Evolutionary conservation across 2,113 vertebrate species (phyloP), one percentile per base, ranked within the genome.

Genomic region (Silurus glanis): DNA sequence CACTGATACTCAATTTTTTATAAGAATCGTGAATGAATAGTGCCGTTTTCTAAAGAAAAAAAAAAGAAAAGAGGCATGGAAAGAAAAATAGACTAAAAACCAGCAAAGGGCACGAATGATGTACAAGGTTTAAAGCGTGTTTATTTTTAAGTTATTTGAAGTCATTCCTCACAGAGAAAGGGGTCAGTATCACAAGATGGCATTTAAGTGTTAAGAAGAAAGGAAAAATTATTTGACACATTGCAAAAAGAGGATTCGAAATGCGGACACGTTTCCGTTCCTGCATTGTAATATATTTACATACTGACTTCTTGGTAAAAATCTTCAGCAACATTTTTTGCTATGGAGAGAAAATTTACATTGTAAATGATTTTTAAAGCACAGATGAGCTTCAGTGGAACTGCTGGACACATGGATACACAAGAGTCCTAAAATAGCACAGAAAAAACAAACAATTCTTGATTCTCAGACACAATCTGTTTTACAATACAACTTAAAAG

Each of bases 81-180:
- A 81, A 88, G 71, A 76, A 13, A 92, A 89, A 91, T 61, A 91
- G 78, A 59, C 55, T 72, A 88, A 90, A 93, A 90, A 80, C 80
- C 94, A 94, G 91, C 89, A 94, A 91, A 89, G 91, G 91, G 71
- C 90, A 78, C 87, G 84, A 88, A 91, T 87, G 91, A 82, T 76
- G 88, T 92, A 87, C 85, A 87, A 84, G 58, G 90, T 55, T 37
- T 45, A n/a, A 4, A 47, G 37, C 86, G 91, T 90, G 89, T 91
- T 94, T 92, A 91, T 92, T 92, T 87, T 91, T 87, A 92, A 87
- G 51, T 45, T 85, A 87, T 89, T 84, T 67, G 7, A 37, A 37
- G 37, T 86, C 83, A 90, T 89, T 64, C 71, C 53, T 82, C 79
- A 79, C 67, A 78, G 83, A 69, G 55, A 72, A 25, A 67, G 61